Evolutionary conservation across 23 tunicate genomes (phyloP), one percentile per base, ranked within the genome.

Genomic region (Halocynthia roretzi): DNA sequence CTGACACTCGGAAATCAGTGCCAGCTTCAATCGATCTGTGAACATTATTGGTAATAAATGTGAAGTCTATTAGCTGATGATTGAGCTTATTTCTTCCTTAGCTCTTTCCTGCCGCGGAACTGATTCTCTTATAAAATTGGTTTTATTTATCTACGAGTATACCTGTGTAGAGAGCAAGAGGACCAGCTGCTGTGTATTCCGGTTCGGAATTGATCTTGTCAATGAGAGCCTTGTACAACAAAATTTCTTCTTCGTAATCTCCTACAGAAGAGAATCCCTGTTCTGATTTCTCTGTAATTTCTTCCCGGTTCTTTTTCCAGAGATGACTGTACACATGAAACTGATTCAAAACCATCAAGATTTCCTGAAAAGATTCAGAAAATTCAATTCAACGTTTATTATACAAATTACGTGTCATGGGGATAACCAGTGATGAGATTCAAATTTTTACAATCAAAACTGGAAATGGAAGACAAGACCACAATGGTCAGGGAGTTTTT

Each of bases 91-190:
- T 68, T 68, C 72, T 19, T 19, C 12, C 48, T 68, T 19, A 68
- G 12, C 12, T n/a, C 22, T 19, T 68, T 68, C 21, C 19, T 19
- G 72, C 72, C 2, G 1, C 12, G 2, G 72, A 19, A 15, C 1
- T 15, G 21, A 68, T 72, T 11, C 2, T 48, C 20, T 14, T 49
- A 10, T 72, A 2, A 12, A 72, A 12, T 15, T 72, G 17, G 62
- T 51, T 72, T n/a, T 20, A 15, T 14, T 83, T 68, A 17, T 18
- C 1, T 31, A 31, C 44, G 1, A 31, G 44, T 50, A 10, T 65
- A 92, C 98, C 98, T 73, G 98, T 92, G 56, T 76, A 78, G 6
- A 92, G 78, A 61, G 98, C 98, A 54, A 92, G 85, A 6, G 98
- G 80, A 0, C 98, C 98, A 50, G 89, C 98, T 11, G 89, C 87